Percentiles rank a stretch among this genome's conserved stretches.
phyloP scores from a whole-genome alignment of 2,888 invertebrate species.

The Acanthosepion lycidas region DNA sequence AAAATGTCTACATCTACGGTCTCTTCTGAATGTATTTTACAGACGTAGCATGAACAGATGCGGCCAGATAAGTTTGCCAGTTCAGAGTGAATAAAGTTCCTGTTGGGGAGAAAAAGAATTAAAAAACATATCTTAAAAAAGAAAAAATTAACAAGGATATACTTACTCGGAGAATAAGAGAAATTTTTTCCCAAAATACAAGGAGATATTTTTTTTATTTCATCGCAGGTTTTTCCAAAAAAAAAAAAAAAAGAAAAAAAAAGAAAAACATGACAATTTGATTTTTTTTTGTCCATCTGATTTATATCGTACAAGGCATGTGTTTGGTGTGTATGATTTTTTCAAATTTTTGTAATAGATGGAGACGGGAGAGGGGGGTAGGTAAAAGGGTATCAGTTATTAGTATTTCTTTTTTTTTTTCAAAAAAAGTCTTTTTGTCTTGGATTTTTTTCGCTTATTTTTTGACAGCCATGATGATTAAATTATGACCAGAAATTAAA shows the following conservation, averaged over 20 bases:
- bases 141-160: background rate
- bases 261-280: background rate
- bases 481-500: background rate
- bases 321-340: background rate
- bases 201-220: conserved; percentile 33
- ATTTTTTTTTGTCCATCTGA: background rate
- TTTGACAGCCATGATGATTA: background rate
- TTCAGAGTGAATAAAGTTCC: too few relatives aligned
- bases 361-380: background rate
- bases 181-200: conserved; percentile 33
- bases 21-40: too few relatives aligned
- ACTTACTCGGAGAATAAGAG: background rate
- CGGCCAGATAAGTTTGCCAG: too few relatives aligned
- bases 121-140: too few relatives aligned
- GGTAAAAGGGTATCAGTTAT: background rate
- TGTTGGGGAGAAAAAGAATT: too few relatives aligned
- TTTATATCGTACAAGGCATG: conserved; percentile 1
- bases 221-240: background rate
- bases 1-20: too few relatives aligned
- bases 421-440: background rate
- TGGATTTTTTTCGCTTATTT: background rate
- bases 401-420: background rate
- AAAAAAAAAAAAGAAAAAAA: background rate
- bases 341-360: background rate
- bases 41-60: too few relatives aligned